A percentile compares a stretch with the other conserved stretches of the same genome.
Conservation (phyloP, 2,797 vertebrate genomes). For the Oophaga sylvatica region DNA sequence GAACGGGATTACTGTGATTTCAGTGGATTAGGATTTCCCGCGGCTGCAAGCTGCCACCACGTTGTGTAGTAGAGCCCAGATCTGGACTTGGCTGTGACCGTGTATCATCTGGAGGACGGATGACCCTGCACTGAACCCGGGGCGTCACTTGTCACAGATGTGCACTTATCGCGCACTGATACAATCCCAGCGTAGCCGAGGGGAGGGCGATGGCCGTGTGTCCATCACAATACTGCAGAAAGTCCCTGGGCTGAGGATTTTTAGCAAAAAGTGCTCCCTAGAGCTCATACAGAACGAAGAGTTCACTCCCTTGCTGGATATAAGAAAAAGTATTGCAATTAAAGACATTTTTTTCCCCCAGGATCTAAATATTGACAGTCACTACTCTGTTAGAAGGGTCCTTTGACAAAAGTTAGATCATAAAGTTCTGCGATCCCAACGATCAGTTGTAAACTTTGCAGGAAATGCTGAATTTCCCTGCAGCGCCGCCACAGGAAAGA, state of each 20-base stretch:
- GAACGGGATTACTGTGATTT: neutral
- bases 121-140: neutral
- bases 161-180: neutral
- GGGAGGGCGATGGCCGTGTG: neutral
- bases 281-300: no score
- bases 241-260: no score
- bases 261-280: no score
- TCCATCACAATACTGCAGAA: neutral
- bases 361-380: no score
- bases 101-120: neutral
- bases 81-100: neutral
- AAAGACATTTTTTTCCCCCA: no score
- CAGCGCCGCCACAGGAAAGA: neutral
- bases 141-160: neutral
- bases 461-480: neutral
- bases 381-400: no score
- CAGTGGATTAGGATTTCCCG: slow-evolving; percentile 1
- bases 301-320: no score
- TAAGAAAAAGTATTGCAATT: no score
- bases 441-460: neutral
- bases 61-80: neutral
- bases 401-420: neutral
- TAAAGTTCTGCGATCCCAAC: neutral
- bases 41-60: neutral
- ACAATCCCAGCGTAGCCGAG: neutral